Evolutionary conservation across 2,888 invertebrate species (phyloP), one percentile per base, ranked within the genome.

Genomic region (Tetragonisca angustula): DNA sequence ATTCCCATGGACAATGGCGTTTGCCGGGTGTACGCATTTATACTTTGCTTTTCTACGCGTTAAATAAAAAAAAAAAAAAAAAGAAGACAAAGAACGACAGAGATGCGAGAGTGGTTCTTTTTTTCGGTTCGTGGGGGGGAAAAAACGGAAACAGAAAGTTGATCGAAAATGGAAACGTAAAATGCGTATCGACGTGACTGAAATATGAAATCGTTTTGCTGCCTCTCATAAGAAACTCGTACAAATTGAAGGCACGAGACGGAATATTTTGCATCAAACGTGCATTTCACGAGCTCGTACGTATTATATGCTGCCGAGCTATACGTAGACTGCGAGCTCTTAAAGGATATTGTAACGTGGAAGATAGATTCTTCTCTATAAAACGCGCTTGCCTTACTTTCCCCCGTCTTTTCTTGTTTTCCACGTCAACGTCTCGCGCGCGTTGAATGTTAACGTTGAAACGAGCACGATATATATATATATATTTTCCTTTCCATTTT

Each of bases 291-390:
- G 15, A 68, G 32, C 69, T 59, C 24, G 61, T 43, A 27, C 59
- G 75, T 17, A 61, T 76, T 76, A 62, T 54, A 54, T 4, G 50
- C 52, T n/a, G 49, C 54, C 27, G 21, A 69, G 69, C n/a, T 62
- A n/a, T 56, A 24, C 43, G n/a, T n/a, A 27, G 50, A 24, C 27
- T 27, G 36, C 32, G 27, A 64, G 52, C 69, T 61, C 65, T 67
- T 73, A 73, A 69, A 59, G 59, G 32, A 83, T 82, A 83, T 73
- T 73, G 68, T 82, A 73, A 76, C 52, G 43, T 15, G n/a, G 13
- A 62, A 70, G 64, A 72, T 76, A 56, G 61, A 72, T 72, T 72
- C 27, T 69, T 72, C 62, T 72, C 50, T 56, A 9, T 27, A 11
- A 76, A 21, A 76, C 54, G 56, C 27, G n/a, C 15, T 59, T 36